Evolutionary conservation across 2,888 invertebrate species (phyloP).

Genomic region (Melanophora roralis): DNA sequence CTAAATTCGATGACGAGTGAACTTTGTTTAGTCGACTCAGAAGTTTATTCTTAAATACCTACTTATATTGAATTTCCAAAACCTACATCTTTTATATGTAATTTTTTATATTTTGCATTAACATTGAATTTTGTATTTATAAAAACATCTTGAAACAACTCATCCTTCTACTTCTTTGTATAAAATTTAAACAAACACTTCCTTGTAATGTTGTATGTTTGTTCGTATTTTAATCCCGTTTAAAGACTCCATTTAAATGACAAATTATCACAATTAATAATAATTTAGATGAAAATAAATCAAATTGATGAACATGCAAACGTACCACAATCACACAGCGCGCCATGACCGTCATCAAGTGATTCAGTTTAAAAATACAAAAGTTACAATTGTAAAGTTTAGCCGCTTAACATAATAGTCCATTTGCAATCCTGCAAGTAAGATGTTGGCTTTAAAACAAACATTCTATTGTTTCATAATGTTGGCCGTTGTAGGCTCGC

Average conservation of each 20-base stretch:
- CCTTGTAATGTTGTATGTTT: neutral
- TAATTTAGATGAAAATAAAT: conserved; percentile 68
- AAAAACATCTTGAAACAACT: neutral
- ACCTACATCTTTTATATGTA: no score
- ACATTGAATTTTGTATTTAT: no score
- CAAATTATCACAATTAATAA: conserved; percentile 71
- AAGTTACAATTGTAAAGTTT: conserved; percentile 36
- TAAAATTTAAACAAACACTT: neutral
- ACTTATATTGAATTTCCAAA: no score
- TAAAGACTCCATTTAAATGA: conserved; percentile 52
- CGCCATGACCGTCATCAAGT: neutral
- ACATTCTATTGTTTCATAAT: conserved; percentile 55
- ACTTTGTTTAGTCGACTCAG: no score
- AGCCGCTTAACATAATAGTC: conserved; percentile 32
- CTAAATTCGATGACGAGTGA: no score
- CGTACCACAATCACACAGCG: neutral
- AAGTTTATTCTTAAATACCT: no score
- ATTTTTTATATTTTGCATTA: no score
- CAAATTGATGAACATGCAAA: conserved; percentile 64
- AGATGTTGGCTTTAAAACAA: conserved; percentile 67
- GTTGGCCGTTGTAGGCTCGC: conserved; percentile 22
- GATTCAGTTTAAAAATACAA: neutral
- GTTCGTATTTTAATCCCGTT: conserved; percentile 6
- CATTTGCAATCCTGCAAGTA: conserved; percentile 30
- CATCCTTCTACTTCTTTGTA: neutral